phyloP scores from a whole-genome alignment of 1,140 invertebrate species.

The Bombus polaris region DNA sequence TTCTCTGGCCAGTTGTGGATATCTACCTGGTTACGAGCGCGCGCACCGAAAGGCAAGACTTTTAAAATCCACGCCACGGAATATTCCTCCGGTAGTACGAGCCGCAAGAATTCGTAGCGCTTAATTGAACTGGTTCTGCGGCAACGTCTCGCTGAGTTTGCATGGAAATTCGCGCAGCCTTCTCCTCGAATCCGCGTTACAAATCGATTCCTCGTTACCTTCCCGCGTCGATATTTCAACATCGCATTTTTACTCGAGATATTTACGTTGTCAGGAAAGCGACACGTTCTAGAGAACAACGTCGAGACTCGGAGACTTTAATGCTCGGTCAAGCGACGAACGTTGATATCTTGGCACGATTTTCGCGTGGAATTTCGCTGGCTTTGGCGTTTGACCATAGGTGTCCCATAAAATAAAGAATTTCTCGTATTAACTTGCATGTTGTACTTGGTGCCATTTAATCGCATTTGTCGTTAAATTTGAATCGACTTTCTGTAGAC shows the following conservation, averaged over 20 bases:
- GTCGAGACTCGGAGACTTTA: neutral
- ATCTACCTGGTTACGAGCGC: conserved; percentile 46
- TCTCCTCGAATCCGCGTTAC: neutral
- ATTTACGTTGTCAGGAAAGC: neutral
- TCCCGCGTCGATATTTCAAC: neutral
- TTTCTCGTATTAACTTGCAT: too few relatives aligned
- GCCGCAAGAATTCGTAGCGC: conserved; percentile 48
- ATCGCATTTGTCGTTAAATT: too few relatives aligned
- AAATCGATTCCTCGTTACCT: conserved; percentile 10
- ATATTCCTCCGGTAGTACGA: conserved; percentile 39
- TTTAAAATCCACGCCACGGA: conserved; percentile 12
- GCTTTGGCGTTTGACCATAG: neutral
- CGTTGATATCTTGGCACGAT: neutral
- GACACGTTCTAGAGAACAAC: neutral
- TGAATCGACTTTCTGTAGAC: too few relatives aligned
- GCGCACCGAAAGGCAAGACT: conserved; percentile 38
- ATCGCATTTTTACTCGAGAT: neutral
- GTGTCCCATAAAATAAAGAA: too few relatives aligned
- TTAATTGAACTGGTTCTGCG: conserved; percentile 49
- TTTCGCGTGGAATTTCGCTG: neutral
- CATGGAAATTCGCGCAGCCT: conserved; percentile 1
- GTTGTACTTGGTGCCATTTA: too few relatives aligned
- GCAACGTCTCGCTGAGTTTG: neutral
- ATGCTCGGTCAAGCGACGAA: neutral
- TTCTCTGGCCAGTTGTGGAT: conserved; percentile 22